These are phyloP conservation scores for Cygnus buccinator DNA, from an alignment of 2,113 vertebrate genomes.

Conservation along the genomic window DNA sequence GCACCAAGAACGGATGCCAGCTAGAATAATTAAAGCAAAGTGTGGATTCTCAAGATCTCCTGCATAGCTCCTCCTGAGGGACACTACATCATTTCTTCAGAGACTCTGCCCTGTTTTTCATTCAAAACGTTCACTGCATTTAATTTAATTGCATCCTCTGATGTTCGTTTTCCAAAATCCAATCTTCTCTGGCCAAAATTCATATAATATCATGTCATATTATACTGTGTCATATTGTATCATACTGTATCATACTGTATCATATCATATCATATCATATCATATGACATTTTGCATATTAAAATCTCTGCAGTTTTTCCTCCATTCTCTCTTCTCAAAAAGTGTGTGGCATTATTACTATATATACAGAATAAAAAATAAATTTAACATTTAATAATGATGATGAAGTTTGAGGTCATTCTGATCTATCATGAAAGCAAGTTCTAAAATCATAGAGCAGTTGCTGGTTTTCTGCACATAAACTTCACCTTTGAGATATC, in stretches of 20 bases:
- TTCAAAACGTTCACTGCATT: neutral
- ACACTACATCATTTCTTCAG: neutral
- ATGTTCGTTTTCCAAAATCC: neutral
- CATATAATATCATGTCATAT: neutral
- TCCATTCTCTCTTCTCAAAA: neutral
- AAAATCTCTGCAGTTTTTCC: neutral
- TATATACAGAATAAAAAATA: neutral
- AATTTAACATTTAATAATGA: neutral
- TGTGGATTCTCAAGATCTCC: neutral
- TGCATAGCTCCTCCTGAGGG: neutral
- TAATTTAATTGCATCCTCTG: neutral
- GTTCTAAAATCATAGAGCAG: neutral
- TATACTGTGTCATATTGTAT: neutral
- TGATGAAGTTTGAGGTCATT: neutral
- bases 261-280: neutral
- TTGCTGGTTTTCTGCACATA: neutral
- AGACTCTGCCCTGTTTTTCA: neutral
- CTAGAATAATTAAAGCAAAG: neutral
- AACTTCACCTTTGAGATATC: neutral
- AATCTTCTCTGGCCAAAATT: neutral
- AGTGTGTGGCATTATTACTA: neutral
- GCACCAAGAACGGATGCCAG: neutral
- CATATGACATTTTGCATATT: neutral
- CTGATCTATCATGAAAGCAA: neutral
- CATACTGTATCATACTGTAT: no score